A percentile compares a stretch with the other conserved stretches of the same genome.
Conservation (phyloP, 2,797 vertebrate species). For the Kryptolebias ocellatus region DNA sequence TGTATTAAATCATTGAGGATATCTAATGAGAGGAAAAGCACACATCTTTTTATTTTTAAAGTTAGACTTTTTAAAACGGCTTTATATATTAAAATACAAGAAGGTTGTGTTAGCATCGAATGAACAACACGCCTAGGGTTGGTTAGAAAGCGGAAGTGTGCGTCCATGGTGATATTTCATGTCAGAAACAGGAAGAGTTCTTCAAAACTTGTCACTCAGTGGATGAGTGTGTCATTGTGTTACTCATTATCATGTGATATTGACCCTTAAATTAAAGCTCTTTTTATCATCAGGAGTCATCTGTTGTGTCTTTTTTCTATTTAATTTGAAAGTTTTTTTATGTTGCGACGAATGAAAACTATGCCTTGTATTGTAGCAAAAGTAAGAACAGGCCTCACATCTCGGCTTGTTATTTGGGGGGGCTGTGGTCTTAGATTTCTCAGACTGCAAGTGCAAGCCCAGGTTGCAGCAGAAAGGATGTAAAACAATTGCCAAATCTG, state of each 20-base stretch:
- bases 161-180: slow-evolving; percentile 59
- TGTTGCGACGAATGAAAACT: too few relatives aligned
- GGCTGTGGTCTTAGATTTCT: too few relatives aligned
- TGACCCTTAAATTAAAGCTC: not conserved
- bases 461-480: too few relatives aligned
- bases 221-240: slow-evolving; percentile 9
- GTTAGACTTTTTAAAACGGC: not conserved
- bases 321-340: not conserved
- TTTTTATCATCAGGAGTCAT: not conserved
- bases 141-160: slow-evolving; percentile 77
- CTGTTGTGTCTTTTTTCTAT: not conserved
- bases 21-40: not conserved
- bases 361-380: not conserved
- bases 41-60: not conserved
- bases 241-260: slow-evolving; percentile 48
- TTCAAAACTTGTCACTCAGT: slow-evolving; percentile 39
- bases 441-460: too few relatives aligned
- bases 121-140: slow-evolving; percentile 42
- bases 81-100: slow-evolving; percentile 18
- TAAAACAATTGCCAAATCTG: too few relatives aligned
- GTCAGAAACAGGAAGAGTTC: slow-evolving; percentile 66
- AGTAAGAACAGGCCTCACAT: not conserved
- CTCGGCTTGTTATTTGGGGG: not conserved
- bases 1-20: not conserved
- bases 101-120: slow-evolving; percentile 29